These are phyloP conservation scores for Chrysodeixis includens DNA, from an alignment of 2,888 invertebrate species.

Conservation along the genomic window DNA sequence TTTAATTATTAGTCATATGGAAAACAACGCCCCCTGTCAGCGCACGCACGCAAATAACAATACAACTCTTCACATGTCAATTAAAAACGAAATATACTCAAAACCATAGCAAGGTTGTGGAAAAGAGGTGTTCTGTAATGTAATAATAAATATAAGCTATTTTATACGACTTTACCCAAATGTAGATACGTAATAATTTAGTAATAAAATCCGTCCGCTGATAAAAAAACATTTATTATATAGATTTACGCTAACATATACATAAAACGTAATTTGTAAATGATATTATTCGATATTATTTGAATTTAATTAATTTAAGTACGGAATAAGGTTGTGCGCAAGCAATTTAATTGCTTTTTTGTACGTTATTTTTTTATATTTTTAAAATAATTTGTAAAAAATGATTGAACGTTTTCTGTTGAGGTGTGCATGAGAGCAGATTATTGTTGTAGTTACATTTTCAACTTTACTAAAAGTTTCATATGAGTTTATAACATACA, in stretches of 20 bases:
- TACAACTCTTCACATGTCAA: conserved; percentile 25
- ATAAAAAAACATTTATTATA: conserved; percentile 59
- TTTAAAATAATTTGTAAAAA: conserved; percentile 53
- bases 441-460: conserved; percentile 34
- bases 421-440: conserved; percentile 34
- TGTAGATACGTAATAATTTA: conserved; percentile 77
- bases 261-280: conserved; percentile 64
- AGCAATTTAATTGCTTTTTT: conserved; percentile 83
- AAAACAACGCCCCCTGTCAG: neutral
- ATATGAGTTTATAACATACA: conserved; percentile 19
- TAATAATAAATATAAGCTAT: conserved; percentile 42
- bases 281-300: conserved; percentile 49
- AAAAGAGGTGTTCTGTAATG: conserved; percentile 38
- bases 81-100: conserved; percentile 37
- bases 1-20: no score
- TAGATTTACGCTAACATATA: conserved; percentile 68
- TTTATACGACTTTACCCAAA: conserved; percentile 75
- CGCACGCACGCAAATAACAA: neutral
- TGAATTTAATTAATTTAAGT: conserved; percentile 57
- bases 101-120: conserved; percentile 33
- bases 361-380: conserved; percentile 53
- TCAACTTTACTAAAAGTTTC: conserved; percentile 37
- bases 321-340: conserved; percentile 79
- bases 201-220: conserved; percentile 74
- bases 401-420: conserved; percentile 47